A percentile compares a stretch with the other conserved stretches of the same genome.
These are phyloP conservation scores for Hydractinia symbiolongicarpus DNA, from an alignment of 30 jellyfish, hydroid and myxozoan species.

Conservation along the genomic window DNA sequence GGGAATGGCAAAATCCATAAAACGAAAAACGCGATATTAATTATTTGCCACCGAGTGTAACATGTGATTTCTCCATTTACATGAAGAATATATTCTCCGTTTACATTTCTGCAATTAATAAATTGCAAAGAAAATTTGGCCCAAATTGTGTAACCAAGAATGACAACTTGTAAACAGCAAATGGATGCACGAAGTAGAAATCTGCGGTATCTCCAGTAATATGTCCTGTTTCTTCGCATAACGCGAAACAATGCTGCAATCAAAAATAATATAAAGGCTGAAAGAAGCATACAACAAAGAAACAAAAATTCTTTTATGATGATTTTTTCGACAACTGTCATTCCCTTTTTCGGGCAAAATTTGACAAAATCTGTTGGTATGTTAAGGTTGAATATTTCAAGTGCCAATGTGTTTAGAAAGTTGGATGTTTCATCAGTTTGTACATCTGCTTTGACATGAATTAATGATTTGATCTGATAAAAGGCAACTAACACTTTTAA, in stretches of 20 bases:
- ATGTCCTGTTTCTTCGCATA: no score
- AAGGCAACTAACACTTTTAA: slow-evolving; percentile 1
- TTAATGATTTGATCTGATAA: not conserved
- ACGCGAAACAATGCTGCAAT: not conserved
- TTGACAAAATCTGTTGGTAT: no score
- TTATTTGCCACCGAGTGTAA: slow-evolving; percentile 1
- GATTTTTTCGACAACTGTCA: not conserved
- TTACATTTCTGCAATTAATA: not conserved
- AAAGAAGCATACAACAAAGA: not conserved
- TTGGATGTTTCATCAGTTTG: no score
- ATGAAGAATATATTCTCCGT: not conserved
- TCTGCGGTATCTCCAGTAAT: no score
- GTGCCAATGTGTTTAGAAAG: no score
- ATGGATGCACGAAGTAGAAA: not conserved
- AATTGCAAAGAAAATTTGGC: not conserved
- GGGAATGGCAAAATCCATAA: slow-evolving; percentile 13
- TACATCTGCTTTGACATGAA: not conserved
- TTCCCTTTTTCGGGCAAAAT: not conserved
- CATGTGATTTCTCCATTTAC: slow-evolving; percentile 6
- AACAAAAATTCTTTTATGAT: not conserved
- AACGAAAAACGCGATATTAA: not conserved
- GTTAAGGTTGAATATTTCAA: no score
- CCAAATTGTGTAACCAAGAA: not conserved
- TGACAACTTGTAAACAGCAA: not conserved
- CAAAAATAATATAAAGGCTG: not conserved